A percentile compares a stretch with the other conserved stretches of the same genome.
These are phyloP conservation scores for Eumerus sabulonum DNA, from an alignment of 2,888 invertebrate species.

Conservation along the genomic window DNA sequence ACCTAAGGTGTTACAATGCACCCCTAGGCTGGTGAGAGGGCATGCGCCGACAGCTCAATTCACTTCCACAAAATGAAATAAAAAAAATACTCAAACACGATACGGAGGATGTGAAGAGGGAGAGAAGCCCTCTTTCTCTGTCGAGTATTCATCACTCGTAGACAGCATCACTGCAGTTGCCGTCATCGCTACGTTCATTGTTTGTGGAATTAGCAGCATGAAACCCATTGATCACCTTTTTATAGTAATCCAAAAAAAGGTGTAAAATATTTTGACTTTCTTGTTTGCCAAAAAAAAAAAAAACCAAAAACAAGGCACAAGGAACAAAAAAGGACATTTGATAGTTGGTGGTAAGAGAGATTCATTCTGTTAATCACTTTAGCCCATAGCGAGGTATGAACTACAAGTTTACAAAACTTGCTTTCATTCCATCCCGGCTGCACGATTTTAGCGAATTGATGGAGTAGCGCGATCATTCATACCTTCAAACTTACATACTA, in stretches of 20 bases:
- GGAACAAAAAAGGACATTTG: too few species aligned
- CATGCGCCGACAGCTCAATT: slow-evolving; percentile 65
- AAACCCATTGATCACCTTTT: slow-evolving; percentile 54
- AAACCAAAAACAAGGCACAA: too few species aligned
- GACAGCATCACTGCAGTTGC: slow-evolving; percentile 1
- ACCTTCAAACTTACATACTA: slow-evolving; percentile 50
- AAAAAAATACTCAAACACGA: slow-evolving; percentile 16
- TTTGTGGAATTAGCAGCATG: slow-evolving; percentile 35
- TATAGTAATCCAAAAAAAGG: slow-evolving; percentile 45
- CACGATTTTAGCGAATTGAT: slow-evolving; percentile 67
- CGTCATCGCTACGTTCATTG: slow-evolving; percentile 20
- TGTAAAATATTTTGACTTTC: slow-evolving; percentile 65
- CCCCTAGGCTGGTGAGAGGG: slow-evolving; percentile 50
- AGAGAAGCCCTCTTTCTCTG: too few species aligned
- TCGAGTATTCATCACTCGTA: slow-evolving; percentile 19
- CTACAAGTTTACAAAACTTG: not conserved
- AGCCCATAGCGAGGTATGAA: slow-evolving; percentile 30
- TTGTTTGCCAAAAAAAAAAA: slow-evolving; percentile 5
- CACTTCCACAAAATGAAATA: slow-evolving; percentile 35
- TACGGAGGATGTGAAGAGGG: slow-evolving; percentile 1
- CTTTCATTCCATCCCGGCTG: slow-evolving; percentile 58
- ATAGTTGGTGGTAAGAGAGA: too few species aligned
- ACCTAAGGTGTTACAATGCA: slow-evolving; percentile 67
- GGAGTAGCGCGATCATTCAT: slow-evolving; percentile 65
- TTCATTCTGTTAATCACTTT: slow-evolving; percentile 60